Evolutionary conservation across 2,113 vertebrate species (phyloP).

Genomic region (Phaethon lepturus): DNA sequence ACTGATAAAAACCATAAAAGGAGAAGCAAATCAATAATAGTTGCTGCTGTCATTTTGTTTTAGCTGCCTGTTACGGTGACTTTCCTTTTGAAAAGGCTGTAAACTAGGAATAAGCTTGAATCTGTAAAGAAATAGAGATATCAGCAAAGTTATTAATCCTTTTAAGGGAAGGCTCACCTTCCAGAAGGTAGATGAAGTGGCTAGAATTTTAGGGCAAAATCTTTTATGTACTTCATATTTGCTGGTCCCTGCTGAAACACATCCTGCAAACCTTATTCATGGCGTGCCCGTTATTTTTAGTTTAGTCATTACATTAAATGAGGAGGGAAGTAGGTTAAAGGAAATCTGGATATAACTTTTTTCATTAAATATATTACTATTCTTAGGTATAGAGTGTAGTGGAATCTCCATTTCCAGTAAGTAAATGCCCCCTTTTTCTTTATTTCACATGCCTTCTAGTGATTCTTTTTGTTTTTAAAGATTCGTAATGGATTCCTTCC

Average conservation of each 20-base stretch:
- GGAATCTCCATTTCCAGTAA: neutral
- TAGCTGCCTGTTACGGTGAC: neutral
- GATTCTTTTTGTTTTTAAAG: neutral
- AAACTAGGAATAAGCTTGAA: neutral
- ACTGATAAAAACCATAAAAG: neutral
- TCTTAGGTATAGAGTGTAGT: neutral
- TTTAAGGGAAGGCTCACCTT: neutral
- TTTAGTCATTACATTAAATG: neutral
- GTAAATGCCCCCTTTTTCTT: rapidly evolving
- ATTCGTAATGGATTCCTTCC: neutral
- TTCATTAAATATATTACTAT: neutral
- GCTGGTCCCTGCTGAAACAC: neutral
- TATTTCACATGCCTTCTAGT: neutral
- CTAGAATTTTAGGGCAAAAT: neutral
- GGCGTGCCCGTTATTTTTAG: neutral
- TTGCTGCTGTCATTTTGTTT: neutral
- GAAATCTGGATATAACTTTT: neutral
- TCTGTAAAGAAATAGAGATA: neutral
- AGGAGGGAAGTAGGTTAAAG: neutral
- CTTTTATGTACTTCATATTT: neutral
- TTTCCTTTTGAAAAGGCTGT: neutral
- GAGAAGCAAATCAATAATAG: neutral
- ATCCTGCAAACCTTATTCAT: neutral
- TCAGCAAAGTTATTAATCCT: neutral
- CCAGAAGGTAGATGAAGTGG: neutral